phyloP scores from a whole-genome alignment of 2,113 vertebrate genomes.

The Gymnocephalus cernua region DNA sequence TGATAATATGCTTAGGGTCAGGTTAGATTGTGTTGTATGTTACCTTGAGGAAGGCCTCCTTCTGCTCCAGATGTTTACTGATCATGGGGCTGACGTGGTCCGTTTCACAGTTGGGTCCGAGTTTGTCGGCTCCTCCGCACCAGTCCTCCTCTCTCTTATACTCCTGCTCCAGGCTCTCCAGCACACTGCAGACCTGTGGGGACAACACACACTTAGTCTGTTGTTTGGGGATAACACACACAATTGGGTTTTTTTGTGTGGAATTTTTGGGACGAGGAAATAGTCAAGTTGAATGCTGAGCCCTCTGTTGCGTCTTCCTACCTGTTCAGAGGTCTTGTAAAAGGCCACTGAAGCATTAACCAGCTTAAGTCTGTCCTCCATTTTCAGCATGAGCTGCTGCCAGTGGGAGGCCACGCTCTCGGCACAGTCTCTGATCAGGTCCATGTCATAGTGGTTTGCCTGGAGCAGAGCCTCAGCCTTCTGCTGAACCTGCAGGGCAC shows the following conservation, averaged over 20 bases:
- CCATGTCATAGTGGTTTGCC: slow-evolving; percentile 98
- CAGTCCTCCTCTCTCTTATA: slow-evolving; percentile 99
- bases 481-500: slow-evolving; percentile 98
- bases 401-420: slow-evolving; percentile 98
- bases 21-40: background rate
- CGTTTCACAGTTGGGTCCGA: slow-evolving; percentile 97
- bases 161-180: slow-evolving; percentile 98
- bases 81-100: slow-evolving; percentile 99
- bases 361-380: slow-evolving; percentile 99
- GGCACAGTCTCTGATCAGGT: slow-evolving; percentile 97
- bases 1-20: background rate
- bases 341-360: slow-evolving; percentile 99
- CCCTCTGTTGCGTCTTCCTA: slow-evolving; percentile 48
- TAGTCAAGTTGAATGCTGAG: background rate
- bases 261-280: background rate
- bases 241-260: background rate
- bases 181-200: slow-evolving; percentile 94
- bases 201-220: background rate
- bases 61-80: slow-evolving; percentile 98
- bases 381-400: slow-evolving; percentile 99
- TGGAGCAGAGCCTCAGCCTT: slow-evolving; percentile 97
- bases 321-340: slow-evolving; percentile 99
- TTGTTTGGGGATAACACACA: background rate
- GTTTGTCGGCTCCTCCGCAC: slow-evolving; percentile 97
- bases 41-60: slow-evolving; percentile 98